phyloP scores from a whole-genome alignment of 2,888 invertebrate genomes.

The Psylliodes chrysocephalus region DNA sequence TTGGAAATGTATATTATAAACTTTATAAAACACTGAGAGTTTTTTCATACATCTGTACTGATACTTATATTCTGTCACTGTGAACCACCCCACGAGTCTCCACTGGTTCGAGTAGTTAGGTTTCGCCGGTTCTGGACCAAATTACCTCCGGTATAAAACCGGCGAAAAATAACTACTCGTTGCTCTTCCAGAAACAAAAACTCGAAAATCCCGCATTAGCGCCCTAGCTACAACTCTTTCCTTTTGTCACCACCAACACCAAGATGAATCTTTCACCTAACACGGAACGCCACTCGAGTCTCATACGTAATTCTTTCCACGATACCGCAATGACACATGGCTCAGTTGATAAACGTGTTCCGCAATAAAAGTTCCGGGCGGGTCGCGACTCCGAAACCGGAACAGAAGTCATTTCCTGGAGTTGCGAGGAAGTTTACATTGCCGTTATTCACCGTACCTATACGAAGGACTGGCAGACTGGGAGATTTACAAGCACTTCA shows the following conservation, averaged over 20 bases:
- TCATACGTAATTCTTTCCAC: constrained; percentile 23
- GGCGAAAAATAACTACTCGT: too few species aligned
- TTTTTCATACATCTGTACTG: too few species aligned
- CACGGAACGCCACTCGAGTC: constrained; percentile 16
- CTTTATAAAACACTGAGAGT: too few species aligned
- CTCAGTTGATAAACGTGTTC: constrained; percentile 53
- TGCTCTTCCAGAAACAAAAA: too few species aligned
- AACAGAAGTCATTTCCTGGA: constrained; percentile 57
- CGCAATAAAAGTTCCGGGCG: constrained; percentile 57
- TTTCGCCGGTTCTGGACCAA: too few species aligned
- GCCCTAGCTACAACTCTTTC: neutral
- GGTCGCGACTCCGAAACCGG: constrained; percentile 53
- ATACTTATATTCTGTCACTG: too few species aligned
- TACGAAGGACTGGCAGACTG: constrained; percentile 34
- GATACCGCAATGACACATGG: constrained; percentile 19
- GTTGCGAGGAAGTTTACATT: constrained; percentile 54
- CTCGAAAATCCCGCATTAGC: neutral
- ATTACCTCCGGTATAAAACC: too few species aligned
- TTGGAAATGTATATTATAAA: too few species aligned
- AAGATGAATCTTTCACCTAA: constrained; percentile 4
- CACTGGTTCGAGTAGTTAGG: too few species aligned
- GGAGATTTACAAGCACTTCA: constrained; percentile 51
- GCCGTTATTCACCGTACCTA: constrained; percentile 50
- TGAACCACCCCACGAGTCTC: too few species aligned
- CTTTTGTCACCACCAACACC: neutral